Evolutionary conservation across 2,797 vertebrate genomes (phyloP), one percentile per base, ranked within the genome.

Genomic region (Oreortyx pictus): DNA sequence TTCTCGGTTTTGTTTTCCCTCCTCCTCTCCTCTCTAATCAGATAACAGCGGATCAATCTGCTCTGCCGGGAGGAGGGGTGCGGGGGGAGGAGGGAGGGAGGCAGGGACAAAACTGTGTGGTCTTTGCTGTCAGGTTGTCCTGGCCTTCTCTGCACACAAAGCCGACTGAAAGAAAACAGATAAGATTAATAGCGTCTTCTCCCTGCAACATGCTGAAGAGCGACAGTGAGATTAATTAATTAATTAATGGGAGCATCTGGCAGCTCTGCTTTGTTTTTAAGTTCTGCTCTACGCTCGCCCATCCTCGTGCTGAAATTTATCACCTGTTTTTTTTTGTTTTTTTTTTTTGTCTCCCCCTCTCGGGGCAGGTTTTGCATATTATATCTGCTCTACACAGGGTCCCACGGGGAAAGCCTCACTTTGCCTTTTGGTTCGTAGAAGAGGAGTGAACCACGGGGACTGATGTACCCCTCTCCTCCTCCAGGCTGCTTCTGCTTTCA

Each of bases 101-200:
- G 87, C 89, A 95, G 95, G 89, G 92, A 83, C 77, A 74, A 90
- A 92, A 93, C 93, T 97, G 95, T 95, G 93, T 95, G 97, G 97
- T 97, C 96, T 96, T 88, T 88, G 96, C 95, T 96, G 95, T 97
- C 97, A 97, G 97, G 91, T 93, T 93, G 95, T 93, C 94, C 97
- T 96, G 94, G 97, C 90, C 97, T 96, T 93, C 88, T 79, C 87
- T 1, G 52, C 96, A 91, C 93, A 96, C 82, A 96, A 91, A 97
- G 95, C 91, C 54, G 18, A 97, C 93, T 6, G 96, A 96, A 96
- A 96, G 92, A 97, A 96, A 97, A 95, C 95, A 97, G 96, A 93
- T 75, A 96, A 97, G 97, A 97, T 97, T 97, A 97, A 98, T 97
- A 67, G 88, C 46, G 1, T 67, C 92, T 96, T 96, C 96, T 97